A percentile compares a stretch with the other conserved stretches of the same genome.
Evolutionary conservation across 1,140 invertebrate species (phyloP).

Genomic region (Scaptodrosophila lebanonensis): DNA sequence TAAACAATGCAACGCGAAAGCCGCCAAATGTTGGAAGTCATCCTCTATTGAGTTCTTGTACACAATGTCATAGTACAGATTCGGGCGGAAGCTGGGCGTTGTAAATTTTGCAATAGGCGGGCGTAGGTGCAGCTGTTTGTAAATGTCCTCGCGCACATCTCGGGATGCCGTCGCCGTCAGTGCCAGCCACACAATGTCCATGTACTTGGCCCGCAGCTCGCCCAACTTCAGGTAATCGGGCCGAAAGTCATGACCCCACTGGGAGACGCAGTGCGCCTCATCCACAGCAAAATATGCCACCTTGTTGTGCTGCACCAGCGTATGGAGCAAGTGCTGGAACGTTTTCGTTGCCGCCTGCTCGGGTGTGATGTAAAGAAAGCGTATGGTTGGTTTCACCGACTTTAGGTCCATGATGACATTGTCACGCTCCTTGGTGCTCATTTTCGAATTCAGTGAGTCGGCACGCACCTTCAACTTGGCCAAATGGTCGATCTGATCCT

Average conservation of each 20-base stretch:
- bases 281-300: constrained; percentile 93
- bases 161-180: constrained; percentile 96
- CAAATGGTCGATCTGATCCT: constrained; percentile 87
- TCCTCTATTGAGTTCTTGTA: constrained; percentile 89
- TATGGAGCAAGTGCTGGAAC: constrained; percentile 83
- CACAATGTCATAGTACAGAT: constrained; percentile 90
- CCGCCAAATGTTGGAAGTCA: constrained; percentile 85
- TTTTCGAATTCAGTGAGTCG: constrained; percentile 93
- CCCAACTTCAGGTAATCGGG: constrained; percentile 95
- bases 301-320: constrained; percentile 82
- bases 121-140: constrained; percentile 81
- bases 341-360: constrained; percentile 89
- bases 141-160: constrained; percentile 85
- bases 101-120: constrained; percentile 81
- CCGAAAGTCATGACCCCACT: constrained; percentile 98
- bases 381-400: constrained; percentile 83
- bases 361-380: constrained; percentile 93
- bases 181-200: constrained; percentile 88
- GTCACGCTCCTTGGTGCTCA: constrained; percentile 84
- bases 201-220: constrained; percentile 83
- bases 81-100: constrained; percentile 88
- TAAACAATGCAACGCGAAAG: constrained; percentile 78
- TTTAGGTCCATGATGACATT: constrained; percentile 86
- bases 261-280: constrained; percentile 98
- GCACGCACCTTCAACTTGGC: constrained; percentile 84